A percentile compares a stretch with the other conserved stretches of the same genome.
These are phyloP conservation scores for Dendrocincla tyrannina DNA, from an alignment of 2,797 vertebrate genomes.

Conservation along the genomic window DNA sequence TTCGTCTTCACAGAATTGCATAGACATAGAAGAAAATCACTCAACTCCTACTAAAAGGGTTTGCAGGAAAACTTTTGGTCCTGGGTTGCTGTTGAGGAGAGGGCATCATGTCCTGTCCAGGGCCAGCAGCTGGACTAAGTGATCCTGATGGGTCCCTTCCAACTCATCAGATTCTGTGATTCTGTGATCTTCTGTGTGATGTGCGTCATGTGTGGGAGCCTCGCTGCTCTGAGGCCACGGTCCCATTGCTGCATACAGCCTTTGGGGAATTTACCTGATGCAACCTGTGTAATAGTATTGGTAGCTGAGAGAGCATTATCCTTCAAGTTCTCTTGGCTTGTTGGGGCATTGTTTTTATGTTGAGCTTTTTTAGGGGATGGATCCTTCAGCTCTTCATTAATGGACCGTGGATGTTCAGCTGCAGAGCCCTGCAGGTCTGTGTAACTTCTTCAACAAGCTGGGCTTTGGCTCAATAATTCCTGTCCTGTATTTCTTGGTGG, in stretches of 20 bases:
- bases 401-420: not conserved
- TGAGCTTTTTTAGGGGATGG: not conserved
- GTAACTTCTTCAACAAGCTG: not conserved
- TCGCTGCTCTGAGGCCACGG: fast-evolving
- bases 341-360: not conserved
- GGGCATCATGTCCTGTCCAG: not conserved
- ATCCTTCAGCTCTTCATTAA: not conserved
- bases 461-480: not conserved
- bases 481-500: not conserved
- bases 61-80: not conserved
- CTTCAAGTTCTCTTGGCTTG: not conserved
- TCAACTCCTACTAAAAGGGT: not conserved
- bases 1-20: not conserved
- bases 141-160: not conserved
- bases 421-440: not conserved
- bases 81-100: not conserved
- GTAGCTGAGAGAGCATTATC: not conserved
- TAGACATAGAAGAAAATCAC: not conserved
- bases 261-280: not conserved
- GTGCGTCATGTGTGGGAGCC: not conserved
- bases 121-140: fast-evolving
- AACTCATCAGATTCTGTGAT: not conserved
- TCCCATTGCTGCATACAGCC: fast-evolving
- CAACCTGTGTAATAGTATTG: fast-evolving
- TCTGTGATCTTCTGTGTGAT: not conserved